These are phyloP conservation scores for Argyresthia goedartella DNA, from an alignment of 2,888 invertebrate species.

Conservation along the genomic window DNA sequence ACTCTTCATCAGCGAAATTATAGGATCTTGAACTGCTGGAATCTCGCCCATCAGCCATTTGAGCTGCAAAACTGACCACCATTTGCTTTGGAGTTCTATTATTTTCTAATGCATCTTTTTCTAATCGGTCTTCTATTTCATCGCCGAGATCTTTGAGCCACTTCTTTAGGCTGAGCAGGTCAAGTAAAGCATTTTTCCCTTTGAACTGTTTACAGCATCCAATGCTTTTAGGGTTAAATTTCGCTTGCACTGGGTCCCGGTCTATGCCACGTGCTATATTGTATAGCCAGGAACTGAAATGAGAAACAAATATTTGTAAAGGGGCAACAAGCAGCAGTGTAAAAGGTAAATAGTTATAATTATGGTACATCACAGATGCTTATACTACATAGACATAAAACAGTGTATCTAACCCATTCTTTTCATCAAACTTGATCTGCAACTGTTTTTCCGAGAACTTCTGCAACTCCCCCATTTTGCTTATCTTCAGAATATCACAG, in stretches of 20 bases:
- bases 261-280: slow-evolving; percentile 90
- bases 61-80: slow-evolving; percentile 78
- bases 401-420: slow-evolving; percentile 91
- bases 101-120: slow-evolving; percentile 84
- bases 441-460: slow-evolving; percentile 79
- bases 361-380: background rate
- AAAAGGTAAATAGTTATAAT: background rate
- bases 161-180: slow-evolving; percentile 75
- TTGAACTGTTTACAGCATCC: slow-evolving; percentile 96
- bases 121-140: slow-evolving; percentile 87
- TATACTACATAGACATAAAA: too few relatives aligned
- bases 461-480: slow-evolving; percentile 83
- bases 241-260: slow-evolving; percentile 85
- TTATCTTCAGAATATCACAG: slow-evolving; percentile 78
- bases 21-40: slow-evolving; percentile 74
- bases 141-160: slow-evolving; percentile 86
- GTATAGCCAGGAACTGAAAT: slow-evolving; percentile 82
- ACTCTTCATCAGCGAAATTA: slow-evolving; percentile 67
- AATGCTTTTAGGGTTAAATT: slow-evolving; percentile 91
- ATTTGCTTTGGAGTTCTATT: slow-evolving; percentile 84
- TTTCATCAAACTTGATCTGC: slow-evolving; percentile 82
- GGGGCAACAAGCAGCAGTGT: background rate
- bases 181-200: slow-evolving; percentile 80
- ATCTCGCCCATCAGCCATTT: slow-evolving; percentile 66
- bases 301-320: background rate